phyloP scores from a whole-genome alignment of 2,888 invertebrate genomes.

The Tipula helvola region DNA sequence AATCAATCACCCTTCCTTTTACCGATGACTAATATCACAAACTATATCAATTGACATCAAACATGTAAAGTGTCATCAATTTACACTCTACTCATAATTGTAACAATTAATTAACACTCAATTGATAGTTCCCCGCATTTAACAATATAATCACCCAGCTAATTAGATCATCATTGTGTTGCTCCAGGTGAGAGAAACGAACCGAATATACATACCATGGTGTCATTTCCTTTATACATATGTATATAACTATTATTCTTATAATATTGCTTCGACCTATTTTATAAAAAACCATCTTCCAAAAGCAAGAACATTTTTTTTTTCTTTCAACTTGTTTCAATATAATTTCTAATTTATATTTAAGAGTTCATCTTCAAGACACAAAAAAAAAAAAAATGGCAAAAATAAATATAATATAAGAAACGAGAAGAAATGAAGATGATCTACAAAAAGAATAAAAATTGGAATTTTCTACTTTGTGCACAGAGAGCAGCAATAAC shows the following conservation, averaged over 20 bases:
- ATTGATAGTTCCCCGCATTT: neutral
- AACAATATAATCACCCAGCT: neutral
- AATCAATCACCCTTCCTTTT: neutral
- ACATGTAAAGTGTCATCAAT: neutral
- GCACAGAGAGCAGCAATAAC: conserved; percentile 5
- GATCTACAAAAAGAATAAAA: conserved; percentile 4
- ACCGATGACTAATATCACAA: neutral
- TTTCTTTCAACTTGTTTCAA: neutral
- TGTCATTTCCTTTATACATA: neutral
- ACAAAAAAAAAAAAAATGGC: neutral
- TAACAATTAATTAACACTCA: neutral
- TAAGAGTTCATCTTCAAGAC: neutral
- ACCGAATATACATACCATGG: neutral
- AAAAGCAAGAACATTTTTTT: neutral
- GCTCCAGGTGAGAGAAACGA: neutral
- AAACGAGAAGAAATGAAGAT: conserved; percentile 6
- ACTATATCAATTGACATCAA: neutral
- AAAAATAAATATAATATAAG: neutral
- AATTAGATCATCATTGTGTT: neutral
- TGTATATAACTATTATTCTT: neutral
- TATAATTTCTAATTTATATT: conserved; percentile 4
- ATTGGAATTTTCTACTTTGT: neutral
- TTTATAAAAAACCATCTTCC: neutral
- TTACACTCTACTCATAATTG: neutral
- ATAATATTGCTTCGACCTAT: neutral